These are phyloP conservation scores for Petrocephalus zakoni DNA, from an alignment of 2,113 vertebrate species.

Conservation along the genomic window DNA sequence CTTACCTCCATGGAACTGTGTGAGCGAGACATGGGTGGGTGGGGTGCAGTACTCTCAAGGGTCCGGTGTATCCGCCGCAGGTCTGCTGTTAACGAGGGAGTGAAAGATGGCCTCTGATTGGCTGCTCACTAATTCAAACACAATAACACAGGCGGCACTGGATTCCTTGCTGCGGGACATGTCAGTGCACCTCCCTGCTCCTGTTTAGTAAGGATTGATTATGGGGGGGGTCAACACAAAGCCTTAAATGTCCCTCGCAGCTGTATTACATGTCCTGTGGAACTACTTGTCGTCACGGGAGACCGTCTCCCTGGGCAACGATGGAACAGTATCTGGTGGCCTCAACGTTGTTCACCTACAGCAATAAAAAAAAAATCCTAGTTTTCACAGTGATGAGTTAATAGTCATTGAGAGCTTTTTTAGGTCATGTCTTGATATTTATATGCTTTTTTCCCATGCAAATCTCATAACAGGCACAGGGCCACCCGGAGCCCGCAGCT, in stretches of 20 bases:
- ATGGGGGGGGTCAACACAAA: not conserved
- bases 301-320: conserved; percentile 22
- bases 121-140: not conserved
- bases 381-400: not conserved
- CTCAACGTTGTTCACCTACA: not conserved
- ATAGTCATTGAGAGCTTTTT: not conserved
- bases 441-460: not conserved
- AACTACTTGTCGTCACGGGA: not conserved
- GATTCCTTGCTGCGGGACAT: not conserved
- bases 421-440: not conserved
- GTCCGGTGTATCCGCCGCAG: not conserved
- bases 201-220: conserved; percentile 23
- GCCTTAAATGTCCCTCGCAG: conserved; percentile 6
- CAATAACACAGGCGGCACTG: not conserved
- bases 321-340: not conserved
- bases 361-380: not conserved
- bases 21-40: not conserved
- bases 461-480: not conserved
- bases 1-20: not conserved
- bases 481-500: not conserved
- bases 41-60: not conserved
- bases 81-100: not conserved
- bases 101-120: not conserved
- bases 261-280: conserved; percentile 9
- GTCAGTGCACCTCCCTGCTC: conserved; percentile 6